Evolutionary conservation across 2,888 invertebrate species (phyloP).

Genomic region (Chymomyza procnemis): DNA sequence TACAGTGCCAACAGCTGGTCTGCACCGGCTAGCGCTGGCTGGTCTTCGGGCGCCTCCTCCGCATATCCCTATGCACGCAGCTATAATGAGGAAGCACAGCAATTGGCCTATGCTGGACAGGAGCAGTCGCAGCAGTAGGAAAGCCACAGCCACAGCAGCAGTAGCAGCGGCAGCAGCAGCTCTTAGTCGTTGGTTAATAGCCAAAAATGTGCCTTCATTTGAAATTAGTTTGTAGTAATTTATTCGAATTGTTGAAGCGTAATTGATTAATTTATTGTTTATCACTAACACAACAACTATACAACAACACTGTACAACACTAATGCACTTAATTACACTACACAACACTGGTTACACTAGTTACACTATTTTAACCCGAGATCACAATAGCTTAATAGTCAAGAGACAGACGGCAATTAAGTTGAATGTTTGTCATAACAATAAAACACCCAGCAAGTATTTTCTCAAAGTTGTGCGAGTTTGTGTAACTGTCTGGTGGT

Average conservation of each 20-base stretch:
- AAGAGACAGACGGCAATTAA: background rate
- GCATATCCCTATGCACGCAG: constrained; percentile 80
- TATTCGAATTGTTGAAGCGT: constrained; percentile 62
- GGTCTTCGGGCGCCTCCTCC: constrained; percentile 71
- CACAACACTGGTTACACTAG: constrained; percentile 7
- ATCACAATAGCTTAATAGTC: background rate
- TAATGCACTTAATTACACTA: constrained; percentile 38
- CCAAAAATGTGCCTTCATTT: constrained; percentile 73
- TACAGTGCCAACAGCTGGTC: constrained; percentile 64
- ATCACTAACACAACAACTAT: constrained; percentile 26
- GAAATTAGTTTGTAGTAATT: constrained; percentile 72
- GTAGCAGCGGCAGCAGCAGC: constrained; percentile 19
- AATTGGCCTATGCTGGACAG: constrained; percentile 86
- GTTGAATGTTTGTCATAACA: constrained; percentile 37
- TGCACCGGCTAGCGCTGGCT: constrained; percentile 60
- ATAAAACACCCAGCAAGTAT: constrained; percentile 36
- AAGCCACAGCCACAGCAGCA: too few species aligned
- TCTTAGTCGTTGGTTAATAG: constrained; percentile 28
- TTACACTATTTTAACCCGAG: background rate
- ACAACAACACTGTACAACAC: constrained; percentile 20
- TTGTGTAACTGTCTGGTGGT: constrained; percentile 14
- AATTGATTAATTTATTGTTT: constrained; percentile 43
- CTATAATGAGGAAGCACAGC: constrained; percentile 83
- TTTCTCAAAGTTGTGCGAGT: constrained; percentile 10
- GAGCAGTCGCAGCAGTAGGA: constrained; percentile 32